phyloP scores from a whole-genome alignment of 2,888 invertebrate genomes.

The Catotricha subobsoleta region DNA sequence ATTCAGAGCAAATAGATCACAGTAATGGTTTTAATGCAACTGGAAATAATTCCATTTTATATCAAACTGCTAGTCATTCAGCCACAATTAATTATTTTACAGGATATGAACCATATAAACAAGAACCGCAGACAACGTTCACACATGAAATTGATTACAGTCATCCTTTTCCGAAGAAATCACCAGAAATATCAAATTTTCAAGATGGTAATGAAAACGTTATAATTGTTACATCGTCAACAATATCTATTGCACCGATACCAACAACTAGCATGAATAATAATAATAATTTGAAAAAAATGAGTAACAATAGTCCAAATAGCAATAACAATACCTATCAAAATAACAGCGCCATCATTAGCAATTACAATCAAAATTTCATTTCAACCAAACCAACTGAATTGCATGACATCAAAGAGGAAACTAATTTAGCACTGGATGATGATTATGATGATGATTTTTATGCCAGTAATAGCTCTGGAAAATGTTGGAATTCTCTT shows the following conservation, averaged over 20 bases:
- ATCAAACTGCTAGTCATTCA: no score
- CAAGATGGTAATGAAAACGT: background rate
- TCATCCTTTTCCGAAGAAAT: background rate
- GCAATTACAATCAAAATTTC: background rate
- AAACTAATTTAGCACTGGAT: conserved; percentile 9
- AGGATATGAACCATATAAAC: no score
- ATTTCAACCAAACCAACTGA: conserved; percentile 5
- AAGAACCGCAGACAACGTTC: no score
- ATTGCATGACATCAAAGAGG: conserved; percentile 13
- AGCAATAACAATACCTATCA: background rate
- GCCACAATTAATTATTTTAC: no score
- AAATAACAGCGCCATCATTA: background rate
- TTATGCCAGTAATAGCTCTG: no score
- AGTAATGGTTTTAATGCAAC: no score
- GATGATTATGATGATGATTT: no score
- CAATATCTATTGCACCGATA: background rate
- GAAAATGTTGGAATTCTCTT: no score
- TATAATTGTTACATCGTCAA: background rate
- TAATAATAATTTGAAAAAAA: no score
- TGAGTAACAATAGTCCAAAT: no score
- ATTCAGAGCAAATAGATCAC: no score
- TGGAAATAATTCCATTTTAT: no score
- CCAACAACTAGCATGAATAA: conserved; percentile 9
- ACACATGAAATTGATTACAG: background rate
- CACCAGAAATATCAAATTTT: background rate